A percentile compares a stretch with the other conserved stretches of the same genome.
phyloP scores from a whole-genome alignment of 2,888 invertebrate genomes.

The Drosophila eohydei region DNA sequence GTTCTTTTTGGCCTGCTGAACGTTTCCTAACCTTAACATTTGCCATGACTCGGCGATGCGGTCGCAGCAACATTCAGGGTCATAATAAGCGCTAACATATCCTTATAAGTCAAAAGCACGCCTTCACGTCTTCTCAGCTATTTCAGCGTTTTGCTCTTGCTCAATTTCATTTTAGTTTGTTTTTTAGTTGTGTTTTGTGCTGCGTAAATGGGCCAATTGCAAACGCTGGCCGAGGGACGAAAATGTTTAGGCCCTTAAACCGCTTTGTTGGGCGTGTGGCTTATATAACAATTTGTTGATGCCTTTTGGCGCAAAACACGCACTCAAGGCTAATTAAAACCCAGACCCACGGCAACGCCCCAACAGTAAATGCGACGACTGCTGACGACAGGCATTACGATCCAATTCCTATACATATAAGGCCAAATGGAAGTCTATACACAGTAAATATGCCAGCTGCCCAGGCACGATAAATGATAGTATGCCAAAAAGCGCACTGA shows the following conservation, averaged over 20 bases:
- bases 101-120: slow-evolving; percentile 22
- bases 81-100: slow-evolving; percentile 43
- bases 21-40: slow-evolving; percentile 64
- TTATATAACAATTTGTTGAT: slow-evolving; percentile 77
- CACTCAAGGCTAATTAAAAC: slow-evolving; percentile 78
- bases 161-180: slow-evolving; percentile 5
- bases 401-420: slow-evolving; percentile 6
- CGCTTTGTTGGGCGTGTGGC: slow-evolving; percentile 67
- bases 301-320: slow-evolving; percentile 68
- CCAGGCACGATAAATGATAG: slow-evolving; percentile 39
- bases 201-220: slow-evolving; percentile 42
- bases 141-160: slow-evolving; percentile 29
- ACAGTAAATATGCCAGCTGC: slow-evolving; percentile 17
- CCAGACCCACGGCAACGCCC: slow-evolving; percentile 64
- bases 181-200: slow-evolving; percentile 1
- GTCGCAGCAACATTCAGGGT: slow-evolving; percentile 50
- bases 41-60: slow-evolving; percentile 35
- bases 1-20: slow-evolving; percentile 15
- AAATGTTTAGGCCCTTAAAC: slow-evolving; percentile 68
- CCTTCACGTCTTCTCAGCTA: slow-evolving; percentile 42
- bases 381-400: slow-evolving; percentile 34
- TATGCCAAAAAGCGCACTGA: slow-evolving; percentile 61
- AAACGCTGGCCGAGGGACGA: slow-evolving; percentile 53
- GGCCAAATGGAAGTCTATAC: neutral
- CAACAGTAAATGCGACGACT: slow-evolving; percentile 24